Percentiles rank a stretch among this genome's conserved stretches.
Conservation (phyloP, 2,797 vertebrate species). For the Squalus acanthias region DNA sequence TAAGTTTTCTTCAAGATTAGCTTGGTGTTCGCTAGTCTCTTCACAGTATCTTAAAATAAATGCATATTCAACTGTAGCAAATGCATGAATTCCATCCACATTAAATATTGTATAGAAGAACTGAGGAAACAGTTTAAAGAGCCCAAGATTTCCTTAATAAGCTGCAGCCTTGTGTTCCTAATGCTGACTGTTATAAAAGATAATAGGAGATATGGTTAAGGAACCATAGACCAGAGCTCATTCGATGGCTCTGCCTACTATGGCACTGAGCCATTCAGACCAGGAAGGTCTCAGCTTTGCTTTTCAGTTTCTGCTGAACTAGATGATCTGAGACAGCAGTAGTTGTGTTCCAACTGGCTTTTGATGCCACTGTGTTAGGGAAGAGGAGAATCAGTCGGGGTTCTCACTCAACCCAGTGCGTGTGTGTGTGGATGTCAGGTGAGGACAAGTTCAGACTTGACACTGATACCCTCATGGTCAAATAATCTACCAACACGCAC, state of each 20-base stretch:
- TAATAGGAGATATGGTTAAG: neutral
- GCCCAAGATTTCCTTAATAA: neutral
- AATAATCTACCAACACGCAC: neutral
- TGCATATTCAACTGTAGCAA: neutral
- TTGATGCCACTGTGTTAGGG: neutral
- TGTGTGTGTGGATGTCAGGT: neutral
- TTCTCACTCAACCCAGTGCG: neutral
- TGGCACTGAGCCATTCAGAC: neutral
- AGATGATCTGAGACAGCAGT: neutral
- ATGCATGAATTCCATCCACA: neutral
- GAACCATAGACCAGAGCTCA: neutral
- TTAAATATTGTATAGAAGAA: neutral
- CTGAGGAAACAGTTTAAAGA: neutral
- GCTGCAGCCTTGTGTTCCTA: neutral
- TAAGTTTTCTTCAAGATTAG: neutral
- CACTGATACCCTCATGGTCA: neutral
- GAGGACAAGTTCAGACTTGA: neutral
- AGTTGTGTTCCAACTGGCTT: neutral
- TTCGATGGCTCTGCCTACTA: neutral
- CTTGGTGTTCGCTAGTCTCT: neutral
- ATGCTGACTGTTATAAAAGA: neutral
- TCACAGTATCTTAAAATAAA: neutral
- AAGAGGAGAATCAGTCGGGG: neutral
- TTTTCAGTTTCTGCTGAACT: neutral
- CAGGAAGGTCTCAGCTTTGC: neutral